These are phyloP conservation scores for Anoncus sp. DNA, from an alignment of 2,888 invertebrate species.

Conservation along the genomic window DNA sequence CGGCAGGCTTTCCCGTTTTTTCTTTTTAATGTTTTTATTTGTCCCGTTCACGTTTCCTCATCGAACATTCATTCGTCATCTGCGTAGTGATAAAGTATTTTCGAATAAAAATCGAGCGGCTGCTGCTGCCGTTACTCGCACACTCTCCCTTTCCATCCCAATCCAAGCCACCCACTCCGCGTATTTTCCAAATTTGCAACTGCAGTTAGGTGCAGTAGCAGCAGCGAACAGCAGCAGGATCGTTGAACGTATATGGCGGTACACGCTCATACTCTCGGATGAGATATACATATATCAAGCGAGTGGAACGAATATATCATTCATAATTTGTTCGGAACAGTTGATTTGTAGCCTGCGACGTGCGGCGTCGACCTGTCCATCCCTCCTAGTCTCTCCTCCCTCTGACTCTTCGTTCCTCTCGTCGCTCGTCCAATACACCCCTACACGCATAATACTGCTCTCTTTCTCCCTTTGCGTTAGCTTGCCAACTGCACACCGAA, in stretches of 20 bases:
- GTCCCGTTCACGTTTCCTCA: slow-evolving; percentile 57
- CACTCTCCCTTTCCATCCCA: slow-evolving; percentile 8
- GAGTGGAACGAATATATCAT: slow-evolving; percentile 82
- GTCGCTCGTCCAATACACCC: too few species aligned
- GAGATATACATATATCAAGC: slow-evolving; percentile 80
- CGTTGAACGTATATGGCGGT: slow-evolving; percentile 56
- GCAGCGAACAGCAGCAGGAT: slow-evolving; percentile 53
- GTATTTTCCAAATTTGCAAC: slow-evolving; percentile 67
- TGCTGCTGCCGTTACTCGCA: slow-evolving; percentile 47
- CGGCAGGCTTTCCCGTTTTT: slow-evolving; percentile 32
- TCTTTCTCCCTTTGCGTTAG: slow-evolving; percentile 53
- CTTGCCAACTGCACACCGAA: slow-evolving; percentile 40
- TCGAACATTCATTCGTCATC: slow-evolving; percentile 62
- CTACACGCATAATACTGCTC: slow-evolving; percentile 43
- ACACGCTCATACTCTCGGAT: slow-evolving; percentile 53
- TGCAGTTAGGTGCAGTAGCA: slow-evolving; percentile 65
- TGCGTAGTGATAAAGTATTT: slow-evolving; percentile 62
- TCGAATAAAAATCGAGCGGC: slow-evolving; percentile 64
- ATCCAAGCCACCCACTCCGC: slow-evolving; percentile 34
- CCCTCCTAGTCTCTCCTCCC: slow-evolving; percentile 57
- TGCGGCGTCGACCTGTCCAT: slow-evolving; percentile 79
- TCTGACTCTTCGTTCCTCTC: slow-evolving; percentile 52
- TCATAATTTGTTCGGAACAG: slow-evolving; percentile 82
- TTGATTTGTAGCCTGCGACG: slow-evolving; percentile 82
- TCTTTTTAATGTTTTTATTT: slow-evolving; percentile 34